phyloP scores from a whole-genome alignment of 2,797 vertebrate genomes.

The Gallinago solitaria region DNA sequence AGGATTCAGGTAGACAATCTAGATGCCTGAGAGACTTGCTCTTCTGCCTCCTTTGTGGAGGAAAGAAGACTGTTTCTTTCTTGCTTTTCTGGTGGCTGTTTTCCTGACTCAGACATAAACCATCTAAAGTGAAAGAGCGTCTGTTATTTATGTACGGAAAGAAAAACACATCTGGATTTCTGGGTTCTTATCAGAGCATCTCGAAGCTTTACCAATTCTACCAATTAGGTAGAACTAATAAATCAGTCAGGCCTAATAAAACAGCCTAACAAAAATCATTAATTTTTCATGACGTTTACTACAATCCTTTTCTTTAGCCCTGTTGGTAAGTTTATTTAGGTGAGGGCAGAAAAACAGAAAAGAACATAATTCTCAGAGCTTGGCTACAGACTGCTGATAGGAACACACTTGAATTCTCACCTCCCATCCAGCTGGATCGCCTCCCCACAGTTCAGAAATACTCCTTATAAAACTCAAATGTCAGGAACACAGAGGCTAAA shows the following conservation, averaged over 20 bases:
- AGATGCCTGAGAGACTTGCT: not conserved
- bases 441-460: conserved; percentile 52
- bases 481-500: conserved; percentile 60
- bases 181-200: conserved; percentile 9
- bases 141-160: not conserved
- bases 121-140: not conserved
- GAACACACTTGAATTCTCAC: conserved; percentile 43
- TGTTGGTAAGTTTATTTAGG: not conserved
- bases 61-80: not conserved
- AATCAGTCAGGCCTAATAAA: not conserved
- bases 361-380: conserved; percentile 21
- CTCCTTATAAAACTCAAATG: conserved; percentile 36
- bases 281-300: not conserved
- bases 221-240: not conserved
- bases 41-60: not conserved
- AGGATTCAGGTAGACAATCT: not conserved
- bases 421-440: conserved; percentile 56
- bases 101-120: not conserved
- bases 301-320: not conserved
- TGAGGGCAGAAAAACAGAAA: not conserved
- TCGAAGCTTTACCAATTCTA: not conserved
- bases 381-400: conserved; percentile 20
- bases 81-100: not conserved
- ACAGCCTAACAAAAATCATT: not conserved
- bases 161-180: not conserved